phyloP scores from a whole-genome alignment of 2,888 invertebrate genomes.

The Phlogophora meticulosa region DNA sequence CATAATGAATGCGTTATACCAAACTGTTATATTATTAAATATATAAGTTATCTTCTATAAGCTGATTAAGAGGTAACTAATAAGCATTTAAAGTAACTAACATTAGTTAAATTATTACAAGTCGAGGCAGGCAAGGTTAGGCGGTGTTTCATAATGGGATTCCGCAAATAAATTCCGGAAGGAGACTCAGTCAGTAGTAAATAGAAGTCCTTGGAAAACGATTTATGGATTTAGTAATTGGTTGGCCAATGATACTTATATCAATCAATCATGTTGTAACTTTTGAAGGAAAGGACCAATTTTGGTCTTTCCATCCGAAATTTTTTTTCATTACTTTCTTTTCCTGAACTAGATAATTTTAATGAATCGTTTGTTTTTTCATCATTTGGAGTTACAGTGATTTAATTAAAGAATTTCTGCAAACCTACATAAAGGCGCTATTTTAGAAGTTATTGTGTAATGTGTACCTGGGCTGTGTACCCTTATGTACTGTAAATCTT shows the following conservation, averaged over 20 bases:
- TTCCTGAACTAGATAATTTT: no score
- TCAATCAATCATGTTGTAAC: not conserved
- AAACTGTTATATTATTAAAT: not conserved
- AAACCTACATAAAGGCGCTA: no score
- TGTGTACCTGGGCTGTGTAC: no score
- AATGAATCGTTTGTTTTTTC: no score
- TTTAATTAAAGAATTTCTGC: no score
- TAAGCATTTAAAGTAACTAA: not conserved
- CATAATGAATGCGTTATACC: not conserved
- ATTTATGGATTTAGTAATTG: constrained; percentile 1
- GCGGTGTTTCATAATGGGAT: constrained; percentile 13
- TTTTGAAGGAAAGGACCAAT: not conserved
- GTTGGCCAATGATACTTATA: not conserved
- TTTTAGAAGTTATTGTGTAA: no score
- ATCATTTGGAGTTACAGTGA: no score
- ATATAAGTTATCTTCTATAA: not conserved
- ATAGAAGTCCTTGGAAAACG: constrained; percentile 10
- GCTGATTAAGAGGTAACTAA: not conserved
- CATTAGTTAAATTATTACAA: not conserved
- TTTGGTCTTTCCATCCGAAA: not conserved
- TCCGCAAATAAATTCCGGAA: constrained; percentile 18
- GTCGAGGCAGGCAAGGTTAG: constrained; percentile 1
- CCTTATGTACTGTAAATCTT: no score
- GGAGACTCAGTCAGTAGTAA: not conserved
- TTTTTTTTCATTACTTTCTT: no score